Evolutionary conservation across 2,113 vertebrate genomes (phyloP), one percentile per base, ranked within the genome.

Genomic region (Hylia prasina): DNA sequence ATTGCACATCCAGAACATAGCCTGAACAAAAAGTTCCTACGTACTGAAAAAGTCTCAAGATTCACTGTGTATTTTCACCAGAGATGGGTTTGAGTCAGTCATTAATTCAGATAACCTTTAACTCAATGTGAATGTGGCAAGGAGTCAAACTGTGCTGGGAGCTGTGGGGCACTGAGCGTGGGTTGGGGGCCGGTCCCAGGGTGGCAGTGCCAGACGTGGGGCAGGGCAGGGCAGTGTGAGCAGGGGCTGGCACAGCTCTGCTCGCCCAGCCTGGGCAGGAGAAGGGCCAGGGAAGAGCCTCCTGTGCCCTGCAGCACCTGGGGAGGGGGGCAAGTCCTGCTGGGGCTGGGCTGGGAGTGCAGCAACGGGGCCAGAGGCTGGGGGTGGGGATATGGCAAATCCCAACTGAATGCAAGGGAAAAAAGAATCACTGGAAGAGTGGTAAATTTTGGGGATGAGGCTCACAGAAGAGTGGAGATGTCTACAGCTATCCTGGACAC

Each of bases 341-440:
- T n/a, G 66, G 45, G 30, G 37, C 16, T 37, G 65, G 21, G 2
- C 44, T 78, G 9, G 5, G 13, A 3, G 0, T n/a, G 27, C 27
- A 68, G 42, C 11, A 30, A 2, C 21, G 63, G 37, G 20, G 33
- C 33, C 31, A 8, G 57, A 23, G 53, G 23, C 5, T 31, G 1
- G 20, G 24, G 60, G 9, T 6, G 37, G 33, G 30, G 28, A 18
- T 5, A 0, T 4, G 31, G 44, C 28, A n/a, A 54, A 78, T 50
- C 64, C 17, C 31, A 19, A 0, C 53, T 10, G 6, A 8, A 13
- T 25, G 6, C 22, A n/a, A 60, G 19, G 60, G 1, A 0, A 9
- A 27, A 31, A 21, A 13, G 11, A 39, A 13, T 30, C 22, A 3
- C 15, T 40, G 23, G 6, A 24, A 14, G 40, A 60, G 7, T 8